Evolutionary conservation across 2,888 invertebrate genomes (phyloP), one percentile per base, ranked within the genome.

Genomic region (Onchidella celtica): DNA sequence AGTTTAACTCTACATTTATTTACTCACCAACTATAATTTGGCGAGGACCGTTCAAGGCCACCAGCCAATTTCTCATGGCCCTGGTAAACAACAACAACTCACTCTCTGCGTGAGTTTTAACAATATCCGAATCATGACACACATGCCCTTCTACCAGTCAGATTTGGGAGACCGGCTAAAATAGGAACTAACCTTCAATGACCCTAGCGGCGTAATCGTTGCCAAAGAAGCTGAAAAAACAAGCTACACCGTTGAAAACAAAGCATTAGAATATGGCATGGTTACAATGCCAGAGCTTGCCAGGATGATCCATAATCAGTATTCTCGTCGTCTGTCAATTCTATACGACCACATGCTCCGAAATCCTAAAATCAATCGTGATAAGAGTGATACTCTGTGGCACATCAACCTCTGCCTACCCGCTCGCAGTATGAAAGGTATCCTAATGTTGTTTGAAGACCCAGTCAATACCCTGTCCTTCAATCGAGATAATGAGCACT

Each of bases 281-380:
- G 4, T 61, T n/a, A 57, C 57, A 4, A 29, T 38, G 1, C 34
- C 21, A 21, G 55, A 29, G 0, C 32, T 72, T 2, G 61, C 61
- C 36, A 4, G 38, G 21, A 1, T 27, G 38, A 27, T 74, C 27
- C 3, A 17, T 17, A 61, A 36, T 38, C 61, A 61, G 27, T 74
- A 61, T 38, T n/a, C 24, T 3, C 9, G 27, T 1, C 38, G 74
- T 21, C n/a, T n/a, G n/a, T n/a, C n/a, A n/a, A n/a, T n/a, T n/a
- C n/a, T n/a, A n/a, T n/a, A n/a, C n/a, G n/a, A 72, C 32, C n/a
- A 34, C 6, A 21, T 72, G n/a, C 70, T 57, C n/a, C 70, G 57
- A 6, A 55, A 72, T 9, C 72, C 55, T 3, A 70, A 21, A 4
- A n/a, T 70, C 17, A 14, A 0, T 0, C 0, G 3, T n/a, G n/a